Evolutionary conservation across 2,888 invertebrate species (phyloP).

Genomic region (Nomada ruficornis): DNA sequence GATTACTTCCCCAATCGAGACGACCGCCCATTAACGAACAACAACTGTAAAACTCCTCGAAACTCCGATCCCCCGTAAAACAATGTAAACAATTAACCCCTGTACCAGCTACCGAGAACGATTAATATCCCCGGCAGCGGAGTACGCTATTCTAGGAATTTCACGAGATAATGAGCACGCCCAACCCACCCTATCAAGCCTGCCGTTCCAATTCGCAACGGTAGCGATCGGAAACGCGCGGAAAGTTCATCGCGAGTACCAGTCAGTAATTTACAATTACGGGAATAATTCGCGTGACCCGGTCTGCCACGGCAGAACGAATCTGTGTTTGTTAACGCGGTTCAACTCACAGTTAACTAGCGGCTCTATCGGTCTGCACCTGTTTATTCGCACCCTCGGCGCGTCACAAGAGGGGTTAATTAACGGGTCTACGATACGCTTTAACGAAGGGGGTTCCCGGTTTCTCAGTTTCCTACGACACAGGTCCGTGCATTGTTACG

Average conservation of each 20-base stretch:
- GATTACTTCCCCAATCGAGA: too few species aligned
- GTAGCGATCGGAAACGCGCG: slow-evolving; percentile 1
- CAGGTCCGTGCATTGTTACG: too few species aligned
- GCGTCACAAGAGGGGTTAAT: slow-evolving; percentile 4
- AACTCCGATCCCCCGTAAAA: not conserved
- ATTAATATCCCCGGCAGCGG: slow-evolving; percentile 5
- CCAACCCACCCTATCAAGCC: not conserved
- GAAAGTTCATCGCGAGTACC: slow-evolving; percentile 30
- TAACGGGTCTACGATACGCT: slow-evolving; percentile 1
- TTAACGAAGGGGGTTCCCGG: too few species aligned
- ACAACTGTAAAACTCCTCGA: slow-evolving; percentile 4
- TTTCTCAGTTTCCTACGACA: too few species aligned
- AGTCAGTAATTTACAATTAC: slow-evolving; percentile 55
- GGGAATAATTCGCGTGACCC: slow-evolving; percentile 42
- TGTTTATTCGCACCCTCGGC: not conserved
- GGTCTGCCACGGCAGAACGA: not conserved
- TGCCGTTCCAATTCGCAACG: not conserved
- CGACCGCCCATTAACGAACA: not conserved
- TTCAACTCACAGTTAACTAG: slow-evolving; percentile 28
- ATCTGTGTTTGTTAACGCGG: slow-evolving; percentile 46
- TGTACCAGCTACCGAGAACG: not conserved
- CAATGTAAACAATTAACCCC: slow-evolving; percentile 21
- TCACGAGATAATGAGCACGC: slow-evolving; percentile 2
- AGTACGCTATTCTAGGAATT: slow-evolving; percentile 11
- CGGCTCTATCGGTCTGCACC: not conserved